Evolutionary conservation across 2,888 invertebrate genomes (phyloP), one percentile per base, ranked within the genome.

Genomic region (Chrysotoxum bicinctum): DNA sequence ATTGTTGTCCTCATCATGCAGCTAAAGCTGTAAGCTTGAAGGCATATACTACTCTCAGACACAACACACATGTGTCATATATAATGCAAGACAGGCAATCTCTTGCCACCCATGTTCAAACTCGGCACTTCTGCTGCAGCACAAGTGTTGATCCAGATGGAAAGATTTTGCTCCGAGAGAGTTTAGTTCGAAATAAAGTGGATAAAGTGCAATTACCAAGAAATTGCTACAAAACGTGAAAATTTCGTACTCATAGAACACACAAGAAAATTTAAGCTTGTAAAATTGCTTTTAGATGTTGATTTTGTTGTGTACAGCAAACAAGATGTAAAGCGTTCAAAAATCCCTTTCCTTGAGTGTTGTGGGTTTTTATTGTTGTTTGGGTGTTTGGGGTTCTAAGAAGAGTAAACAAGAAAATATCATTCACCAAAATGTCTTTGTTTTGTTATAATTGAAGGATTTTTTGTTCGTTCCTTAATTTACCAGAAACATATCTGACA

Each of bases 1-100:
- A 70, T 75, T 62, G 52, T 48, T 32, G 64, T 45, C 40, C 40
- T 64, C 58, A 35, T 74, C 32, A 80, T 80, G 74, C 80, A 74
- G 37, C 54, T 43, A 30, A 56, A 30, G 37, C 43, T 69, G 62
- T 19, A 50, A 50, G 45, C 37, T 66, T 6, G n/a, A 66, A 50
- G 50, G 58, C 40, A 60, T 23, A 32, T 16, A 7, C 43, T 21
- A 7, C 35, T 54, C 16, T 52, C n/a, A 60, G n/a, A 64, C 1
- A 23, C 14, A 48, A 14, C 16, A 19, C 8, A 10, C 2, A 26
- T 26, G 21, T 6, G 37, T 62, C 26, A 43, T 9, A 66, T 14
- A 66, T 43, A 48, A 32, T 69, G 54, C 64, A 81, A 70, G 48
- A 30, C 30, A 37, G 60, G 72, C 72, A 82, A 48, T 73, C n/a